These are phyloP conservation scores for Cheilosia pagana DNA, from an alignment of 2,888 invertebrate species.

Conservation along the genomic window DNA sequence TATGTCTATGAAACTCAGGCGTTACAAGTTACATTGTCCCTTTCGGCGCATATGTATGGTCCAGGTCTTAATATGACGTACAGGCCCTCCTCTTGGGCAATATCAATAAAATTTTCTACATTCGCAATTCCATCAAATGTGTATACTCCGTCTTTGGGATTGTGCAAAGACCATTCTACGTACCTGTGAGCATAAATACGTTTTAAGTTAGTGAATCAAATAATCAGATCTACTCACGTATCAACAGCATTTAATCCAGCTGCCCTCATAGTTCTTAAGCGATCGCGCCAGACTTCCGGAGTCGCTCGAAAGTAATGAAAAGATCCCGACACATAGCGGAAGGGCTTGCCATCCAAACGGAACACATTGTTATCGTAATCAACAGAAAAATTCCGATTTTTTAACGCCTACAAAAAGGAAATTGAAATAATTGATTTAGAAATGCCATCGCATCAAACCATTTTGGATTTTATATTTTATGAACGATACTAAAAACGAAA, in stretches of 20 bases:
- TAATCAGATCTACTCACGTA: slow-evolving; percentile 86
- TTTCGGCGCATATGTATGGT: slow-evolving; percentile 96
- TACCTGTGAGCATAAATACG: slow-evolving; percentile 84
- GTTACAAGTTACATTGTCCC: slow-evolving; percentile 86
- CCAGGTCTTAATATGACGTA: slow-evolving; percentile 93
- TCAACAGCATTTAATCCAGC: slow-evolving; percentile 94
- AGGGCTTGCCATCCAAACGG: slow-evolving; percentile 88
- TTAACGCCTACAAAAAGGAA: slow-evolving; percentile 30
- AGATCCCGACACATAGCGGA: slow-evolving; percentile 90
- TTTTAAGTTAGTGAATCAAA: background rate
- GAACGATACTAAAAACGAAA: background rate
- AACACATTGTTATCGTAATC: slow-evolving; percentile 87
- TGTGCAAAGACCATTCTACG: slow-evolving; percentile 95
- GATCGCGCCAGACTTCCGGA: slow-evolving; percentile 90
- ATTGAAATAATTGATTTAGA: background rate
- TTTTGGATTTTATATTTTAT: background rate
- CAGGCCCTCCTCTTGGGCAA: slow-evolving; percentile 91
- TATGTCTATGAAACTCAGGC: background rate
- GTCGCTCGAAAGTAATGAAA: slow-evolving; percentile 95
- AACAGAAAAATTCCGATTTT: slow-evolving; percentile 81
- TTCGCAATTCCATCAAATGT: slow-evolving; percentile 88
- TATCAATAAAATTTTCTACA: slow-evolving; percentile 87
- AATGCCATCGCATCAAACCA: background rate
- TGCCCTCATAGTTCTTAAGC: slow-evolving; percentile 89
- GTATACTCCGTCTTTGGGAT: slow-evolving; percentile 89